phyloP scores from a whole-genome alignment of 2,113 vertebrate genomes.

The Microcebus tavaratra region DNA sequence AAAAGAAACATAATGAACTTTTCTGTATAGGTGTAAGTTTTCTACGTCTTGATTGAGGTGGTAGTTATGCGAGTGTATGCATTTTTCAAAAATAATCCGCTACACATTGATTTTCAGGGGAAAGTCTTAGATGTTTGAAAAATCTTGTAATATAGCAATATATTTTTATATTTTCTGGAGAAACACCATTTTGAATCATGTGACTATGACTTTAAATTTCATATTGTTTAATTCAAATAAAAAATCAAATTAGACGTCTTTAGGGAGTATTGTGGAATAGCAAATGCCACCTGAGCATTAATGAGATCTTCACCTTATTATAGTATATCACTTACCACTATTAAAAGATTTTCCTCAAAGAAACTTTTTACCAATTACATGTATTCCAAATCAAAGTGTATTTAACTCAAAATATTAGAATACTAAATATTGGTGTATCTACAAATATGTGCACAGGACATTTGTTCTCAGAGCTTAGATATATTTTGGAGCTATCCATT shows the following conservation, averaged over 20 bases:
- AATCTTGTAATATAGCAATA: not conserved
- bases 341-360: conserved; percentile 54
- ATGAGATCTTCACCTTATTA: conserved; percentile 22
- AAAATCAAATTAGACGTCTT: not conserved
- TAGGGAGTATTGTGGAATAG: not conserved
- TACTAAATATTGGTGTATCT: conserved; percentile 72
- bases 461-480: conserved; percentile 76
- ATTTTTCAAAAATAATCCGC: not conserved
- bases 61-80: not conserved
- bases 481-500: conserved; percentile 70
- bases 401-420: conserved; percentile 80
- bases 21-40: not conserved
- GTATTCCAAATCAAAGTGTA: conserved; percentile 73
- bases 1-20: not conserved
- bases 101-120: not conserved
- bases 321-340: not conserved
- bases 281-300: conserved; percentile 37
- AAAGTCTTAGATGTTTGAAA: not conserved
- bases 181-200: not conserved
- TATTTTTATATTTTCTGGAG: not conserved
- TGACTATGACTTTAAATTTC: not conserved
- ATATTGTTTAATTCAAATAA: not conserved
- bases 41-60: not conserved
- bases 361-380: conserved; percentile 76
- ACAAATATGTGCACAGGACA: conserved; percentile 74